Conservation (phyloP, 64 coral and sea anemone genomes). For the Stichodactyla mertensii region DNA sequence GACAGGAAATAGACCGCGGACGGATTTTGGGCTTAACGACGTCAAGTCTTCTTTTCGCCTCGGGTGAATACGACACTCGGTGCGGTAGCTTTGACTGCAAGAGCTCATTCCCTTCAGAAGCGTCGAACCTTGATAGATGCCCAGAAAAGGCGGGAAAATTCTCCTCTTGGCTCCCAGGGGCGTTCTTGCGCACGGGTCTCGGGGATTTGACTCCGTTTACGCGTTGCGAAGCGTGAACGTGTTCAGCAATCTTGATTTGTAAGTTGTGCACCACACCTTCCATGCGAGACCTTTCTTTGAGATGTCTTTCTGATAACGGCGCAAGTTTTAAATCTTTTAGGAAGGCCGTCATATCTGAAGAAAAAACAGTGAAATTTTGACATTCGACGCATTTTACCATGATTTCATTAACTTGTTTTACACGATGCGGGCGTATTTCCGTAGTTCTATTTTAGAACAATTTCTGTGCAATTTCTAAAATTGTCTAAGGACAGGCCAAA, state of each 20-base stretch:
- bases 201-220: slow-evolving; percentile 53
- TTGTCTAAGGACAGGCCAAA: no score
- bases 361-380: neutral
- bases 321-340: slow-evolving; percentile 26
- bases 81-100: neutral
- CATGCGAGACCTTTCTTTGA: slow-evolving; percentile 27
- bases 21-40: slow-evolving; percentile 49
- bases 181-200: slow-evolving; percentile 50
- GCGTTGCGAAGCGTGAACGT: neutral
- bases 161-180: slow-evolving; percentile 11
- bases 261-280: slow-evolving; percentile 20
- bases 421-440: no score
- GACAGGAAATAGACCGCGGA: slow-evolving; percentile 60
- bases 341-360: slow-evolving; percentile 41
- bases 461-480: no score
- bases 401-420: no score
- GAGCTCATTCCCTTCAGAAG: neutral
- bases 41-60: slow-evolving; percentile 21
- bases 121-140: slow-evolving; percentile 9
- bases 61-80: slow-evolving; percentile 20
- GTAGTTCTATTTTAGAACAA: no score
- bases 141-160: slow-evolving; percentile 38
- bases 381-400: neutral
- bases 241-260: slow-evolving; percentile 32
- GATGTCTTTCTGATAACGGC: slow-evolving; percentile 7